Percentiles rank a stretch among this genome's conserved stretches.
Evolutionary conservation across 1,140 invertebrate genomes (phyloP).

Genomic region (Cydia pomonella): DNA sequence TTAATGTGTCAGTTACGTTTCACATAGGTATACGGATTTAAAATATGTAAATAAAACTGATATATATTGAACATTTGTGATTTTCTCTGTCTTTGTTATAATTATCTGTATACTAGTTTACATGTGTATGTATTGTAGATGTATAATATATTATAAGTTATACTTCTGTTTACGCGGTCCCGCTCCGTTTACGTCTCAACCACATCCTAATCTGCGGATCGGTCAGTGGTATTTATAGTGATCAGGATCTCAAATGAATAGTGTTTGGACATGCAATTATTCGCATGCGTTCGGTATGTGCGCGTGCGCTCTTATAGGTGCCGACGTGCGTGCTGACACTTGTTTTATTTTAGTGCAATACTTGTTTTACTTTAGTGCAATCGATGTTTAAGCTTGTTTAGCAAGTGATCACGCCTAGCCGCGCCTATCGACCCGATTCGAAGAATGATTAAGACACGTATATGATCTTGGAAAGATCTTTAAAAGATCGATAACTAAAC

Average conservation of each 20-base stretch:
- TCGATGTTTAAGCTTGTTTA: constrained; percentile 2
- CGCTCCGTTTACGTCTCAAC: background rate
- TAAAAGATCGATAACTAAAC: too few relatives aligned
- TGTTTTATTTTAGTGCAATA: constrained; percentile 2
- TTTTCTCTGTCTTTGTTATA: too few relatives aligned
- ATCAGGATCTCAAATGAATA: constrained; percentile 17
- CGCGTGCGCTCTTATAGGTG: constrained; percentile 11
- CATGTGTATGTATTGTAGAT: background rate
- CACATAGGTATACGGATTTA: too few relatives aligned
- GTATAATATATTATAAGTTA: background rate
- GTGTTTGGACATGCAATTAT: constrained; percentile 14
- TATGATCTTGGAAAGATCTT: too few relatives aligned
- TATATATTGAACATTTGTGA: too few relatives aligned
- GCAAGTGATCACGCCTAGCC: background rate
- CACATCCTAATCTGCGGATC: constrained; percentile 7
- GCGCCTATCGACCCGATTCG: too few relatives aligned
- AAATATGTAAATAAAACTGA: too few relatives aligned
- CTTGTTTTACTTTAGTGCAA: background rate
- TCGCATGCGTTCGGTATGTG: constrained; percentile 1
- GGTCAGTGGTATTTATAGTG: constrained; percentile 26
- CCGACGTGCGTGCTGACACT: constrained; percentile 8
- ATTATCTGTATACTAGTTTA: too few relatives aligned
- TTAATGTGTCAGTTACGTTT: too few relatives aligned
- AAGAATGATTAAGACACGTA: too few relatives aligned
- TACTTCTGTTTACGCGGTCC: background rate